phyloP scores from a whole-genome alignment of 2,797 vertebrate species.

The Muscicapa comitata region DNA sequence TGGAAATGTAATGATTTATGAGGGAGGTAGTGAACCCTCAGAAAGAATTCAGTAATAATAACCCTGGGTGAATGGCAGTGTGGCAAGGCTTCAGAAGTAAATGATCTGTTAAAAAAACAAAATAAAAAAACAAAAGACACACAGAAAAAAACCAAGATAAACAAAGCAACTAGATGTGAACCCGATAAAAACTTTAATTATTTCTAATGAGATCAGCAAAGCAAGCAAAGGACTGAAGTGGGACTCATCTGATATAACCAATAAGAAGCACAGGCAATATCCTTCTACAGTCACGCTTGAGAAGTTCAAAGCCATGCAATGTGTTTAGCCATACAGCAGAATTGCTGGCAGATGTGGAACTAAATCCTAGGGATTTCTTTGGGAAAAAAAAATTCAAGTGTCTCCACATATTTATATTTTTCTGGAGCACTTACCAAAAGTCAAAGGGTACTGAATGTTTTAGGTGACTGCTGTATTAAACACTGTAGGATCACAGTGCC shows the following conservation, averaged over 20 bases:
- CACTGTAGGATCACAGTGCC: neutral
- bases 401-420: neutral
- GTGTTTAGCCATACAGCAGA: neutral
- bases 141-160: neutral
- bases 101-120: neutral
- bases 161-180: neutral
- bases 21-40: neutral
- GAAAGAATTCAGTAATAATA: conserved; percentile 12
- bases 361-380: neutral
- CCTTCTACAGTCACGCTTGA: neutral
- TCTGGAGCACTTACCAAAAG: neutral
- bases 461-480: neutral
- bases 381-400: neutral
- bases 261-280: neutral
- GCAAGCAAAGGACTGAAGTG: neutral
- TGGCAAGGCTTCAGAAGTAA: neutral
- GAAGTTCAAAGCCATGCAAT: neutral
- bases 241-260: neutral
- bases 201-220: conserved; percentile 27
- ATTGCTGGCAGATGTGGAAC: neutral
- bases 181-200: conserved; percentile 23
- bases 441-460: neutral
- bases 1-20: conserved; percentile 14
- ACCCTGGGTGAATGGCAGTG: rapidly evolving
- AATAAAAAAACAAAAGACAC: neutral